A percentile compares a stretch with the other conserved stretches of the same genome.
Evolutionary conservation across 2,797 vertebrate genomes (phyloP).

Genomic region (Urocyon cinereoargenteus): DNA sequence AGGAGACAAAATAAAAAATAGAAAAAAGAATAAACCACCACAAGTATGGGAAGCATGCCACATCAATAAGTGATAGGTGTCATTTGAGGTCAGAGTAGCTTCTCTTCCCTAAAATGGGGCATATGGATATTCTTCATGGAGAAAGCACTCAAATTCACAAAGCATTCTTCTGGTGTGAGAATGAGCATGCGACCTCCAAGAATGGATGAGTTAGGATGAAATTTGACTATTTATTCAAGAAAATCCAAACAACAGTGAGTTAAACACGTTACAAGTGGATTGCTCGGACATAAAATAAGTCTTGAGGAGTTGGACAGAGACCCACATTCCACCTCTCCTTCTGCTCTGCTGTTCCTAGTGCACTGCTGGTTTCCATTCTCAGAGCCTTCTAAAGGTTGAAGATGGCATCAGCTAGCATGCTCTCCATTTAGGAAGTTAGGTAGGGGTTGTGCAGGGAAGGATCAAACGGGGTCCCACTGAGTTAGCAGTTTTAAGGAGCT

Average conservation of each 20-base stretch:
- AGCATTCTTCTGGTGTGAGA: neutral
- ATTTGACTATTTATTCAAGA: neutral
- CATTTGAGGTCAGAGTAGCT: neutral
- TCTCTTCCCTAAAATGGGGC: neutral
- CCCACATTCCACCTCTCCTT: rapidly evolving
- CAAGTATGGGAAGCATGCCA: neutral
- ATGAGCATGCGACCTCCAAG: neutral
- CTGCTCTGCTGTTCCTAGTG: neutral
- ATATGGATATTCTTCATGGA: neutral
- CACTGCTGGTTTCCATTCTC: neutral
- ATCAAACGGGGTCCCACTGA: neutral
- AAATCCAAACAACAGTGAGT: neutral
- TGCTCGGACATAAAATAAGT: neutral
- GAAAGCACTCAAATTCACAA: neutral
- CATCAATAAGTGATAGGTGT: neutral
- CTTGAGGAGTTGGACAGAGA: neutral
- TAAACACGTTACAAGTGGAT: neutral
- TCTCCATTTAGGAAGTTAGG: neutral
- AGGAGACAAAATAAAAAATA: neutral
- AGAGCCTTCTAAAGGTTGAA: neutral
- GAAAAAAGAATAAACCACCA: rapidly evolving
- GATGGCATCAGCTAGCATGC: neutral
- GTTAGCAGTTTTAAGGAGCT: neutral
- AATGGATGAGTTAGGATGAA: neutral
- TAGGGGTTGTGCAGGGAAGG: neutral